Percentiles rank a stretch among this genome's conserved stretches.
phyloP scores from a whole-genome alignment of 1,140 invertebrate species.

The Drosophila kepulauana region DNA sequence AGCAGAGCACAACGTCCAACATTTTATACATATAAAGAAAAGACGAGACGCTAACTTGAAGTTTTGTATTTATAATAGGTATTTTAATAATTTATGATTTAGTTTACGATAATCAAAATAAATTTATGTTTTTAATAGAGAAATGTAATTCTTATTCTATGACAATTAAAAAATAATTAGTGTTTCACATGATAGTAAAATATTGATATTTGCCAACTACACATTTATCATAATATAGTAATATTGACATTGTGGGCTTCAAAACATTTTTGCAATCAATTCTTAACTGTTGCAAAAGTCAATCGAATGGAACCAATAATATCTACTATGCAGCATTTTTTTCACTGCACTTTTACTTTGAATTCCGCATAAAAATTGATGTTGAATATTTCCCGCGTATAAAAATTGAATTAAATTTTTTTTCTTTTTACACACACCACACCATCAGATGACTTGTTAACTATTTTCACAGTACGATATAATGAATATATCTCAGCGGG shows the following conservation, averaged over 20 bases:
- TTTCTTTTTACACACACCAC: conserved; percentile 11
- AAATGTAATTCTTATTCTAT: no score
- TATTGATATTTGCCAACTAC: no score
- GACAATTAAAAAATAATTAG: no score
- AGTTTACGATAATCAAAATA: no score
- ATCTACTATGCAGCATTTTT: background rate
- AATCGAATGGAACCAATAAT: conserved; percentile 5
- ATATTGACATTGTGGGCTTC: background rate
- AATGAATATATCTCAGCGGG: conserved; percentile 64
- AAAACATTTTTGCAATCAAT: conserved; percentile 2
- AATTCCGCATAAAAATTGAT: conserved; percentile 23
- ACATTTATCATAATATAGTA: no score
- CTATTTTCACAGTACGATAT: conserved; percentile 52
- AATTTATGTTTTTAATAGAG: no score
- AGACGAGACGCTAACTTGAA: no score
- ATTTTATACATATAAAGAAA: background rate
- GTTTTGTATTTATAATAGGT: no score
- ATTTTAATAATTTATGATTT: no score
- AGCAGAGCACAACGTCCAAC: background rate
- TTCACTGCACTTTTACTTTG: conserved; percentile 15
- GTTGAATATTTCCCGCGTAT: background rate
- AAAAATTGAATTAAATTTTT: conserved; percentile 41
- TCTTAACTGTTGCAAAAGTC: background rate
- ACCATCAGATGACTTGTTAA: conserved; percentile 66
- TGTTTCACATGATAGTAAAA: no score